Evolutionary conservation across 1,140 invertebrate genomes (phyloP), one percentile per base, ranked within the genome.

Genomic region (Conopomorpha cramerella): DNA sequence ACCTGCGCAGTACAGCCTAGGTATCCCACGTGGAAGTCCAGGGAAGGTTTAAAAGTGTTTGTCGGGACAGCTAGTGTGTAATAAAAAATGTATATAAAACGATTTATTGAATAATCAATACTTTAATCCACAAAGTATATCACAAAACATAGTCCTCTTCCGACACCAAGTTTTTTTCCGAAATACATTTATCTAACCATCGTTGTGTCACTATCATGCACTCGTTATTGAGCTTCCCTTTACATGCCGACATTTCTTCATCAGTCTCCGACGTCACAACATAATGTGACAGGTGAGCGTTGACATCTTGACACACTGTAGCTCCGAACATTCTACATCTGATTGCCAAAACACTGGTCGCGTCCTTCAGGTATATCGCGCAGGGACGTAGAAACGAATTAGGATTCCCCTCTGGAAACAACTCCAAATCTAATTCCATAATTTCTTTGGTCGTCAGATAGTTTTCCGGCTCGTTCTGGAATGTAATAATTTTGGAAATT

Each of bases 391-490:
- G 36, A 29, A 56, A 73, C 0, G 68, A 71, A 25, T 45, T 48
- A 0, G 64, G 62, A 38, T 57, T 63, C 10, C 36, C 33, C 2
- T 41, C 43, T 1, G 32, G 44, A 16, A 65, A 73, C 18, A 73
- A 36, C 11, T 51, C 38, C 12, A 45, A 39, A 29, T 73, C 68
- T 2, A 73, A 11, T 6, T 46, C 18, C 3, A 59, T n/a, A 48
- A 59, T 67, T 43, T 73, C 68, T 19, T 47, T 38, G 16, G 30
- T 43, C 8, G 55, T 67, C 8, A 65, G 46, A 38, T 66, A 55
- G 16, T 65, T 46, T 11, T 40, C 12, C 3, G 41, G 51, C 26
- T 55, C 48, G 59, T 73, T n/a, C n/a, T n/a, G n/a, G n/a, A n/a
- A n/a, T n/a, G n/a, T n/a, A n/a, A n/a, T n/a, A n/a, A n/a, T n/a